Base-by-base conservation (phyloP, 2,797 vertebrate species). In the Silurus lanzhouensis region DNA sequence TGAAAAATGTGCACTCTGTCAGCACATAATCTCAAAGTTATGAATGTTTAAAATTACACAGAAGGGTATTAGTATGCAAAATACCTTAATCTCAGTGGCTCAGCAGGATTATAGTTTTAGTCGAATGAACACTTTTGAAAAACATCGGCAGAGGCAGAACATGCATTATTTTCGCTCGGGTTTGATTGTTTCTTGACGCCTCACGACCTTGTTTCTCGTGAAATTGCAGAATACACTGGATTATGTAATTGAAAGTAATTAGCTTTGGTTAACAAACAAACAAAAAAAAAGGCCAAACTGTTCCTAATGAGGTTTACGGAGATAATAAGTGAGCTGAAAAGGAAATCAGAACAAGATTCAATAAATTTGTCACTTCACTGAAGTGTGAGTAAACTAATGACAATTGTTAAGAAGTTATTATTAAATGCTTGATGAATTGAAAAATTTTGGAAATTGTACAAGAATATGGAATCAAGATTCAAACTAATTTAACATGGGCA, bases 51-150 rank as follows among this genome's bases (percentile, higher is more conserved):
- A 88, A 89, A 89, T 89, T 89, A 89, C 87, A 88, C 90, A 89
- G 83, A 83, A 83, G 74, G 83, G 90, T 84, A 90, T 91, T 91
- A 91, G 87, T 87, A 90, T 91, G 87, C 85, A 89, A 85, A 91
- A 88, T 88, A 88, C 88, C 25, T 81, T 90, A 91, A 91, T 90
- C 91, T 88, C 84, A 38, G 57, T 85, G 87, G 89, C 88, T 89
- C 88, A 83, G 84, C 71, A 83, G 89, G 90, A 92, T 91, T 91
- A 92, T 85, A 82, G 90, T 89, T 87, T 70, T 82, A 89, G 88
- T 83, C 88, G 74, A 91, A 89, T 88, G 86, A 89, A 91, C 86
- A 83, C 74, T 80, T 89, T 90, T 87, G 63, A 75, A 88, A 89
- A 66, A 89, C 46, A 83, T 85, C 82, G 60, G 81, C 87, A 78